A percentile compares a stretch with the other conserved stretches of the same genome.
These are phyloP conservation scores for Oryzaephilus surinamensis DNA, from an alignment of 1,140 invertebrate genomes.

Conservation along the genomic window DNA sequence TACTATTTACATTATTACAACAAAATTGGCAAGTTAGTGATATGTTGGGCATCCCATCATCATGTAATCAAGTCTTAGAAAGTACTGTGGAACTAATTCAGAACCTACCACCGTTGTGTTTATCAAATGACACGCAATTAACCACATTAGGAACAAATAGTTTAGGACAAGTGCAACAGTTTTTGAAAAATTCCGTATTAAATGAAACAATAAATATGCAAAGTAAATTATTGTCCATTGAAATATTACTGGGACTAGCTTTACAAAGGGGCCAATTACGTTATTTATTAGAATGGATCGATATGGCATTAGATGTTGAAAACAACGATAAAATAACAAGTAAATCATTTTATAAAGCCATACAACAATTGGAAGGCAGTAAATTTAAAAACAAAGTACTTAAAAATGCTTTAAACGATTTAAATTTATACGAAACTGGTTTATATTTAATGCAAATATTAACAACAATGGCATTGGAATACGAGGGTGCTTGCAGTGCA, in stretches of 20 bases:
- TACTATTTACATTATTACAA: slow-evolving; percentile 49
- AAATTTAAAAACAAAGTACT: slow-evolving; percentile 17
- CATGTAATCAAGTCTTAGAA: slow-evolving; percentile 49
- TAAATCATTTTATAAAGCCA: slow-evolving; percentile 17
- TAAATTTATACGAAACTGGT: slow-evolving; percentile 42
- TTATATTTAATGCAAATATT: slow-evolving; percentile 46
- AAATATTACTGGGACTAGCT: slow-evolving; percentile 47
- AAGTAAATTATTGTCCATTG: slow-evolving; percentile 43
- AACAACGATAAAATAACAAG: slow-evolving; percentile 17
- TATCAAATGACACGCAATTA: slow-evolving; percentile 50
- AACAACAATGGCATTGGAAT: slow-evolving; percentile 31
- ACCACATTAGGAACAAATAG: slow-evolving; percentile 45
- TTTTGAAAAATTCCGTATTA: slow-evolving; percentile 44
- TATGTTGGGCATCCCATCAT: slow-evolving; percentile 31
- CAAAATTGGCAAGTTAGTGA: slow-evolving; percentile 46
- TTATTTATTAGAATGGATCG: slow-evolving; percentile 54
- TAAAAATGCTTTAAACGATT: background rate
- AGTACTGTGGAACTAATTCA: slow-evolving; percentile 48
- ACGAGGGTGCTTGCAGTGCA: slow-evolving; percentile 19
- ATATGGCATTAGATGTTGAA: slow-evolving; percentile 43
- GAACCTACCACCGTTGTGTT: slow-evolving; percentile 46
- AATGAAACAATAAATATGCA: slow-evolving; percentile 35
- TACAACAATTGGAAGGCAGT: slow-evolving; percentile 22
- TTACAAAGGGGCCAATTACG: slow-evolving; percentile 52
- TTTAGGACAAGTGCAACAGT: slow-evolving; percentile 43